Percentiles rank a stretch among this genome's conserved stretches.
Conservation (phyloP, 2,113 vertebrate genomes). For the Phaethon lepturus region DNA sequence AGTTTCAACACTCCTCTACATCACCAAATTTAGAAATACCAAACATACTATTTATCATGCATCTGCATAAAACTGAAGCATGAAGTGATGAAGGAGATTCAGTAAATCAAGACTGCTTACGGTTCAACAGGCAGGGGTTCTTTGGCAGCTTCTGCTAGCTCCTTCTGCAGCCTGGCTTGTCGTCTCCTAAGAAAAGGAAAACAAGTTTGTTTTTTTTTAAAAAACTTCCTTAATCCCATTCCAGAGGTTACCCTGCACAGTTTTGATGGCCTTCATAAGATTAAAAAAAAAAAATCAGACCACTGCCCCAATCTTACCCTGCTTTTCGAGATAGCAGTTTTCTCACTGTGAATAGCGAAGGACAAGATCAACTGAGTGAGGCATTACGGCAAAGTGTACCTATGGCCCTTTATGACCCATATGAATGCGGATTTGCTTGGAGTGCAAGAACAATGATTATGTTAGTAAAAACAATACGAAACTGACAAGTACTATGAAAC, state of each 20-base stretch:
- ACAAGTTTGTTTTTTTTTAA: not conserved
- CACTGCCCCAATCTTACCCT: not conserved
- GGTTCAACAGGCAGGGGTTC: conserved; percentile 91
- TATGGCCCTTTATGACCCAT: not conserved
- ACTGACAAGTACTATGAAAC: not conserved
- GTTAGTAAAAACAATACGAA: not conserved
- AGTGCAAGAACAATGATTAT: not conserved
- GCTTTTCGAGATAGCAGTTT: not conserved
- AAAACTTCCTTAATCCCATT: not conserved
- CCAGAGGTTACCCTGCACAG: not conserved
- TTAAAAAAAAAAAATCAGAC: not conserved
- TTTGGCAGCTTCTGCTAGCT: conserved; percentile 96
- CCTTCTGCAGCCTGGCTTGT: conserved; percentile 95
- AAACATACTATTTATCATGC: not conserved
- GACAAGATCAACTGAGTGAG: not conserved
- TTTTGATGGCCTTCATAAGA: not conserved
- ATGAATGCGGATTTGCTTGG: not conserved
- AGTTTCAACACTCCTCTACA: not conserved
- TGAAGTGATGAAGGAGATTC: not conserved
- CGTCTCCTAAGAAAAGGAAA: conserved; percentile 79
- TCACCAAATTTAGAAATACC: not conserved
- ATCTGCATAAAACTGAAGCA: not conserved
- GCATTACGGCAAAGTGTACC: not conserved
- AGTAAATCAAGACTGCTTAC: conserved; percentile 79
- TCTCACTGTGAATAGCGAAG: not conserved